Conservation (phyloP, 2,113 vertebrate genomes). For the Chelonoidis abingdonii region DNA sequence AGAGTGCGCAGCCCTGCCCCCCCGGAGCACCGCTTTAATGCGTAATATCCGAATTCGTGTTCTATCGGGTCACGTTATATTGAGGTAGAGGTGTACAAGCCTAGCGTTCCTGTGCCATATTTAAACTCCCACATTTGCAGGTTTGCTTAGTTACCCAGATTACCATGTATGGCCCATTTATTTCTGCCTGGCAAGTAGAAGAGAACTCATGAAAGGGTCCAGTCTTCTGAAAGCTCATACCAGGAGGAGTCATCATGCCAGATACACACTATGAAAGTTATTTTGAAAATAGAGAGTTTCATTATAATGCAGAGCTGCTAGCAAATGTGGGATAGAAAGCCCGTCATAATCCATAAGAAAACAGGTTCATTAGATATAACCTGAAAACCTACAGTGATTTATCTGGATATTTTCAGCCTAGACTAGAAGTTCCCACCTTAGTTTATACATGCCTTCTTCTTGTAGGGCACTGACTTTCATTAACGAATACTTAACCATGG, state of each 20-base stretch:
- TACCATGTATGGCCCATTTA: background rate
- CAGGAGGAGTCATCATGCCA: fast-evolving
- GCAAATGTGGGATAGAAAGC: background rate
- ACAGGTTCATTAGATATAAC: background rate
- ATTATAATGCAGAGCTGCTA: background rate
- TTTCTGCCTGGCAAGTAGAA: background rate
- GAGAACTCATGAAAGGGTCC: background rate
- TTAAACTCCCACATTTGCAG: background rate
- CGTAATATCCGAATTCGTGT: no score
- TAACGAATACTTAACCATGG: background rate
- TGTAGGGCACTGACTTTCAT: background rate
- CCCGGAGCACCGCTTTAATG: no score
- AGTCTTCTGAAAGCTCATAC: background rate
- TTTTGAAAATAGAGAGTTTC: background rate
- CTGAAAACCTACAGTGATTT: background rate
- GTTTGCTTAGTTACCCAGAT: background rate
- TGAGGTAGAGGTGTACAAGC: background rate
- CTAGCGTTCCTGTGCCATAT: background rate
- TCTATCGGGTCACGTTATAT: no score
- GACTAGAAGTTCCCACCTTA: background rate
- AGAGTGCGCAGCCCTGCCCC: no score
- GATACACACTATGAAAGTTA: background rate
- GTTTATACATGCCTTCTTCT: background rate
- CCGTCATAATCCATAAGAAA: background rate
- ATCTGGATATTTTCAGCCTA: background rate